Base-by-base conservation (phyloP, 1,140 invertebrate species). In the Ptiloglossa arizonensis region DNA sequence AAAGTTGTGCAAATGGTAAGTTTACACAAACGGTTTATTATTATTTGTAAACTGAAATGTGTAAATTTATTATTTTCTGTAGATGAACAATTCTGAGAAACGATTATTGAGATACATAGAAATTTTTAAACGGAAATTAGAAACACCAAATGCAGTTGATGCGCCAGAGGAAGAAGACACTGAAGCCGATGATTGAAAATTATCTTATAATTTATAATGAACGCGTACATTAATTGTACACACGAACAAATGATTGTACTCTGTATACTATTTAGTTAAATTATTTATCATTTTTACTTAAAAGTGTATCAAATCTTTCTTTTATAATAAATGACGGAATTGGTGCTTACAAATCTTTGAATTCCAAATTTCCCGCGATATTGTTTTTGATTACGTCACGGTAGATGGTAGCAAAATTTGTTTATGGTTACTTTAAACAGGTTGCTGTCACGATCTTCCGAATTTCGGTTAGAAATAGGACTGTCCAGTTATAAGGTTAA, bases 1-100 rank as follows among this genome's bases (percentile, higher is more conserved):
- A 86, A 88, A 60, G 82, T 89, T 32, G 76, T 68, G n/a, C 50
- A 83, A 17, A 67, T 84, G 70, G 91, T 93, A 85, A 82, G 62
- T 50, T 44, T 46, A 11, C 66, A 22, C 60, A 56, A n/a, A 44
- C 5, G 35, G 13, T 19, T n/a, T 41, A 38, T 64, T 56, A 22
- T 54, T 32, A 15, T 32, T 66, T 32, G 35, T 1, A 32, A 41
- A 52, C 24, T 44, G 1, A 9, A 22, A 9, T 52, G 50, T 41
- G 24, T 60, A 52, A 67, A 83, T 48, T 68, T 15, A 50, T 13
- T 46, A 29, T 69, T 57, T 84, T 68, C 1, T 35, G 35, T 67
- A 89, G 88, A 17, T 89, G 0, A 66, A 29, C 29, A n/a, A 24
- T 17, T 72, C 48, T 2, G 85, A 90, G 5, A 90, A 83, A 67